phyloP scores from a whole-genome alignment of 2,797 vertebrate genomes.

The Miichthys miiuy region DNA sequence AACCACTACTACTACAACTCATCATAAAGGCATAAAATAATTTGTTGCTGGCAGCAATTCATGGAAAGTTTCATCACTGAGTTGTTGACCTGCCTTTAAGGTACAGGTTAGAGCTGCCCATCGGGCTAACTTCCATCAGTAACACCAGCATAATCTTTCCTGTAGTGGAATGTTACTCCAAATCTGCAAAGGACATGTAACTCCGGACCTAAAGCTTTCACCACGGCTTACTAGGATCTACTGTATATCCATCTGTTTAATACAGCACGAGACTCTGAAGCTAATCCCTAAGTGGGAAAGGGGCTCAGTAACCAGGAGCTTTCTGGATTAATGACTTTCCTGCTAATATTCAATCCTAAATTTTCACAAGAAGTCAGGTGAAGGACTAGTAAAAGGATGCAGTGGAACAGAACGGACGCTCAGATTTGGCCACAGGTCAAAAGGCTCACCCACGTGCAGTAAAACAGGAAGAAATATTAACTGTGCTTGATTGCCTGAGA shows the following conservation, averaged over 20 bases:
- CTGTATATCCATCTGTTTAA: conserved; percentile 56
- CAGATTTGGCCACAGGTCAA: conserved; percentile 66
- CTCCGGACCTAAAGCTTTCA: conserved; percentile 61
- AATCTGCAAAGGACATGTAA: conserved; percentile 65
- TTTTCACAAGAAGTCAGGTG: conserved; percentile 63
- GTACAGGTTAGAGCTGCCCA: conserved; percentile 19
- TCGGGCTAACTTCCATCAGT: conserved; percentile 63
- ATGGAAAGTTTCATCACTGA: conserved; percentile 51
- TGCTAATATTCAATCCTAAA: conserved; percentile 78
- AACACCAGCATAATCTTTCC: conserved; percentile 64
- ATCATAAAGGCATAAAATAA: conserved; percentile 55
- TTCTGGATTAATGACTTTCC: conserved; percentile 68
- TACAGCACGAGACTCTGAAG: conserved; percentile 55
- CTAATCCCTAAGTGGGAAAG: conserved; percentile 69
- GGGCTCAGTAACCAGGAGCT: conserved; percentile 63
- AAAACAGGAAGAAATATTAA: conserved; percentile 79
- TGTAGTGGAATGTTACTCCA: conserved; percentile 68
- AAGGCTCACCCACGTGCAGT: conserved; percentile 58
- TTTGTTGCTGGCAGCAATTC: conserved; percentile 21
- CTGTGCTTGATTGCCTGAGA: conserved; percentile 63
- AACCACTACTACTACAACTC: conserved; percentile 60
- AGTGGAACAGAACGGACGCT: conserved; percentile 52
- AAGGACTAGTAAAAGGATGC: conserved; percentile 59
- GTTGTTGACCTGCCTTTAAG: conserved; percentile 15
- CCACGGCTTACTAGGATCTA: conserved; percentile 58